Evolutionary conservation across 2,797 vertebrate species (phyloP).

Genomic region (Sternotherus odoratus): DNA sequence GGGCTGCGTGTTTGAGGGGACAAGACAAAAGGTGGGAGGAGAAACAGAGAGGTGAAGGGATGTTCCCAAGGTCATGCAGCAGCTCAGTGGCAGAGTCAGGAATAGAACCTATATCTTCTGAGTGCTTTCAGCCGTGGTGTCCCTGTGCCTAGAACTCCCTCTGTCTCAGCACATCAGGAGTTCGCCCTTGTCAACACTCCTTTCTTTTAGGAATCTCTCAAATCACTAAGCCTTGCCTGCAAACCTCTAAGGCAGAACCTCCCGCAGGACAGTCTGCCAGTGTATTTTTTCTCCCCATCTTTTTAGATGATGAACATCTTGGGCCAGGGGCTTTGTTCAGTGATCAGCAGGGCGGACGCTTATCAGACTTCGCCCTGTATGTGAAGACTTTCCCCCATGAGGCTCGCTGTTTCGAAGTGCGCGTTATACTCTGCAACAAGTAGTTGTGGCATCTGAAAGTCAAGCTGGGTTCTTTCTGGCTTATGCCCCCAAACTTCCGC

Average conservation of each 20-base stretch:
- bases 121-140: not conserved
- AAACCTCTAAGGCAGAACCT: not conserved
- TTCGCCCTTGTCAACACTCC: not conserved
- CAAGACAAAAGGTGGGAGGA: not conserved
- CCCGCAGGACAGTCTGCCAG: not conserved
- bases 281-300: not conserved
- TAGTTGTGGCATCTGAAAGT: not conserved
- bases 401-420: rapidly evolving
- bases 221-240: not conserved
- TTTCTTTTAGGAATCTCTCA: not conserved
- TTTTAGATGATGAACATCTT: not conserved
- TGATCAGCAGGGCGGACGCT: rapidly evolving
- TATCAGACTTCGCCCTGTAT: not conserved
- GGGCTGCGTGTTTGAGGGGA: not conserved
- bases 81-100: not conserved
- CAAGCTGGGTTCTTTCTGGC: rapidly evolving
- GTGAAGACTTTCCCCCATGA: rapidly evolving
- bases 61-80: not conserved
- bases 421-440: not conserved
- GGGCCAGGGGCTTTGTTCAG: not conserved
- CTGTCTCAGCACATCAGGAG: not conserved
- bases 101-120: not conserved
- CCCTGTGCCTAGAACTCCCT: not conserved
- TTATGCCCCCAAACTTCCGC: rapidly evolving
- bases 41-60: not conserved